Evolutionary conservation across 2,888 invertebrate genomes (phyloP), one percentile per base, ranked within the genome.

Genomic region (Hedya salicella): DNA sequence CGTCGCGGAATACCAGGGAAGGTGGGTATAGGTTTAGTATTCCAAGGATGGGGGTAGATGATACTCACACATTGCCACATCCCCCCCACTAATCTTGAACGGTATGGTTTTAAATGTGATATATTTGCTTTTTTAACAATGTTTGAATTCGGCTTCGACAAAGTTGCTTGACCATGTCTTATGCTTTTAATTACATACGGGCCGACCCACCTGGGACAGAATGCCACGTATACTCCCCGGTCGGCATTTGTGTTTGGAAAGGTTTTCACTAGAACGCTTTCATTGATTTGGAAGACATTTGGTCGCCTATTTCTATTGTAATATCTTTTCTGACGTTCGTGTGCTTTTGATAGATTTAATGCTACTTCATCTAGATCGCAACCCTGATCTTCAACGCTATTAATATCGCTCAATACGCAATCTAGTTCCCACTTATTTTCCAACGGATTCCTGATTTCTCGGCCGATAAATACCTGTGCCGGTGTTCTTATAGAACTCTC

Each of bases 381-480:
- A 5, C 11, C n/a, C 5, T 32, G 19, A 13, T 16, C 44, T 19
- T 17, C 19, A 5, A 2, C 4, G 6, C 16, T 4, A n/a, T n/a
- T 57, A 14, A 32, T 46, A 4, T n/a, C 16, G 19, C 17, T 30
- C 25, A 25, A 25, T 25, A 25, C 25, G 25, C 2, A 25, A 57
- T 57, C 57, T 32, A 57, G 16, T 16, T 56, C 56, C 56, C 44
- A 56, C 30, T 30, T 56, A 44, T 56, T 56, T 56, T 56, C 56
- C 9, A 56, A 44, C 8, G 56, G 56, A 30, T 16, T 56, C 14
- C 42, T 56, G 30, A 56, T 44, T 11, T 56, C 56, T 6, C 56
- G 21, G 0, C 56, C 44, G 4, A 44, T 42, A 44, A 56, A 56
- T 25, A 56, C 6, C 1, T 9, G 14, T 30, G 56, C 25, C 11